phyloP scores from a whole-genome alignment of 2,797 vertebrate species.

The Synanceia verrucosa region DNA sequence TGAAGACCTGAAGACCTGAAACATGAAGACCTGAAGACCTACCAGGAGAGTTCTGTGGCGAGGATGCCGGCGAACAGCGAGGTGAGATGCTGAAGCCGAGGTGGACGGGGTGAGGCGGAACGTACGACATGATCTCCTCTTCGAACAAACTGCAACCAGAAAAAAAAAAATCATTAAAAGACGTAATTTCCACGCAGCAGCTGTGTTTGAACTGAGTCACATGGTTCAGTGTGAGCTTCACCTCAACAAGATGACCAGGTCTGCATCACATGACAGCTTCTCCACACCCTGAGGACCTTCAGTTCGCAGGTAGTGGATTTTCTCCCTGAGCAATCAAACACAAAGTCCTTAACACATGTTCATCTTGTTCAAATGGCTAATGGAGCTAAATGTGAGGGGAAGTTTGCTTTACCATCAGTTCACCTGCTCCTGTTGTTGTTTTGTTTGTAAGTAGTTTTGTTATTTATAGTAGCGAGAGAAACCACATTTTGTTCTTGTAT shows the following conservation, averaged over 20 bases:
- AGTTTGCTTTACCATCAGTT: too few relatives aligned
- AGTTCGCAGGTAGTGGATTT: conserved; percentile 96
- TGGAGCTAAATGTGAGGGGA: background rate
- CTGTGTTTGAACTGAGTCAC: background rate
- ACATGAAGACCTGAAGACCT: conserved; percentile 50
- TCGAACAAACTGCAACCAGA: conserved; percentile 89
- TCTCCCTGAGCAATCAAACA: conserved; percentile 85
- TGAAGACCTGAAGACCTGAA: too few relatives aligned
- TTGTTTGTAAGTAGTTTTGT: too few relatives aligned
- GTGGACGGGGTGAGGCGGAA: conserved; percentile 90
- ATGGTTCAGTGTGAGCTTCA: conserved; percentile 54
- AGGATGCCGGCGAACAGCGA: conserved; percentile 95
- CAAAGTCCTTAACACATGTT: background rate
- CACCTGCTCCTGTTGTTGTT: too few relatives aligned
- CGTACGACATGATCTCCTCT: conserved; percentile 96
- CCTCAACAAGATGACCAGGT: conserved; percentile 97
- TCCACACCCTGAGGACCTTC: conserved; percentile 94
- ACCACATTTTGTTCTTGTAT: too few relatives aligned
- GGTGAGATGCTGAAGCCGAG: conserved; percentile 94
- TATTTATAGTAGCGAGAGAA: too few relatives aligned
- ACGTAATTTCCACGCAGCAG: background rate
- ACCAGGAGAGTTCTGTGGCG: conserved; percentile 98
- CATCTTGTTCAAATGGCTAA: background rate
- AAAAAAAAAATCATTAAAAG: background rate
- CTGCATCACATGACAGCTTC: conserved; percentile 96